These are phyloP conservation scores for Euthynnus affinis DNA, from an alignment of 2,797 vertebrate species.

Conservation along the genomic window DNA sequence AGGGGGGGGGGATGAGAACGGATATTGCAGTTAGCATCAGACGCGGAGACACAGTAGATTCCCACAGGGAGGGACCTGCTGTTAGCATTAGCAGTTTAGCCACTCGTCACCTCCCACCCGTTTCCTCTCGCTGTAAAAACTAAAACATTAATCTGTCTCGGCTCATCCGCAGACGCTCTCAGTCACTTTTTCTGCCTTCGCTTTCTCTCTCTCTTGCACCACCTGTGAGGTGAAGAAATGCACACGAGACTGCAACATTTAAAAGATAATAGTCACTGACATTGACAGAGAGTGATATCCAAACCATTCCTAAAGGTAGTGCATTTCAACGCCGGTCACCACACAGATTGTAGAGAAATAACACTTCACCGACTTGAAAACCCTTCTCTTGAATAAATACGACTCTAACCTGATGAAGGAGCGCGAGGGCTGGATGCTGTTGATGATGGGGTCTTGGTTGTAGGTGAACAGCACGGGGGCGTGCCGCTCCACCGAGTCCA, in stretches of 20 bases:
- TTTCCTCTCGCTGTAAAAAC: slow-evolving; percentile 68
- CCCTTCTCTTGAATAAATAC: background rate
- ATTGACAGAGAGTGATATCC: slow-evolving; percentile 3
- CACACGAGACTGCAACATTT: background rate
- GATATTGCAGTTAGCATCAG: slow-evolving; percentile 40
- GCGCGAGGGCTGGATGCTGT: slow-evolving; percentile 91
- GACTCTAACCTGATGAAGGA: slow-evolving; percentile 92
- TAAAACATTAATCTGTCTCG: slow-evolving; percentile 53
- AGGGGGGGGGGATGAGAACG: slow-evolving; percentile 40
- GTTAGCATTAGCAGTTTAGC: slow-evolving; percentile 69
- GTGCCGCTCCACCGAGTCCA: slow-evolving; percentile 87
- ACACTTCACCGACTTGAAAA: background rate
- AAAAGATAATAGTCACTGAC: background rate
- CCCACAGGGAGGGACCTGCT: slow-evolving; percentile 70
- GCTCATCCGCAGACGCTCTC: slow-evolving; percentile 11
- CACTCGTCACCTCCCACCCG: slow-evolving; percentile 72
- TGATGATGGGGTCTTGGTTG: slow-evolving; percentile 92
- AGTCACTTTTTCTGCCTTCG: background rate
- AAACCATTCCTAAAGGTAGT: slow-evolving; percentile 1
- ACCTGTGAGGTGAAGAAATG: slow-evolving; percentile 2
- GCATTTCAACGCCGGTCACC: background rate
- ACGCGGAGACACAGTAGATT: slow-evolving; percentile 55
- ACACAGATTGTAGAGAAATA: background rate
- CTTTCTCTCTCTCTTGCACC: background rate
- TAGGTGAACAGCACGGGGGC: slow-evolving; percentile 88